Base-by-base conservation (phyloP, 64 coral and sea anemone genomes). In the Platygyra sinensis region DNA sequence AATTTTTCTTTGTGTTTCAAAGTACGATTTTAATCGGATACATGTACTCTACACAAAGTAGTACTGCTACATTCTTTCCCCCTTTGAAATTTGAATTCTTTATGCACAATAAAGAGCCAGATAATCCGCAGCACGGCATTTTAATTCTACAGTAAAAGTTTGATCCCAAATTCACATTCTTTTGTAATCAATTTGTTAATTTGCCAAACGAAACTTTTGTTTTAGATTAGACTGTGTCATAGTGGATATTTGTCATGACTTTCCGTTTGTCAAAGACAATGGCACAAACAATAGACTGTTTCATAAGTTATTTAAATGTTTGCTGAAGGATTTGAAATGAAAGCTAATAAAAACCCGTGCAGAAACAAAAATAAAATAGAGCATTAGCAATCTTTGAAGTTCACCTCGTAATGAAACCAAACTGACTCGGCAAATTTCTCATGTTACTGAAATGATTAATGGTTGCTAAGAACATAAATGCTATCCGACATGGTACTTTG, bases 221-320 rank as follows among this genome's bases (percentile, higher is more conserved):
- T 80, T 80, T 52, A 36, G 33, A 36, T 36, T 36, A 36, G 33
- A 1, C 33, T 36, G 33, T 36, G 33, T 36, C 33, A 36, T 3
- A 36, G 33, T 3, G 62, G 54, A 55, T 30, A 46, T 46, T 46
- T 11, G 36, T 3, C 15, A 71, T 52, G 22, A 51, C 36, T 85
- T 85, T 69, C 62, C 49, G 39, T 49, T 71, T 85, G 63, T 46
- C 33, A 67, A 85, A 38, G 32, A 83, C 80, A 65, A 65, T 39
- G 19, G 31, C 22, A 65, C 28, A 32, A 33, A 65, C 32, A 83
- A 65, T 67, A 17, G 19, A 63, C 57, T 27, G 22, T 51, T 11
- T 39, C 81, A 63, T 61, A n/a, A 42, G 61, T 42, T 67, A 67
- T 83, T 67, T 9, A 79, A 80, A 31, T 80, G 52, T 80, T 80